Evolutionary conservation across 2,113 vertebrate genomes (phyloP).

Genomic region (Lepus americanus): DNA sequence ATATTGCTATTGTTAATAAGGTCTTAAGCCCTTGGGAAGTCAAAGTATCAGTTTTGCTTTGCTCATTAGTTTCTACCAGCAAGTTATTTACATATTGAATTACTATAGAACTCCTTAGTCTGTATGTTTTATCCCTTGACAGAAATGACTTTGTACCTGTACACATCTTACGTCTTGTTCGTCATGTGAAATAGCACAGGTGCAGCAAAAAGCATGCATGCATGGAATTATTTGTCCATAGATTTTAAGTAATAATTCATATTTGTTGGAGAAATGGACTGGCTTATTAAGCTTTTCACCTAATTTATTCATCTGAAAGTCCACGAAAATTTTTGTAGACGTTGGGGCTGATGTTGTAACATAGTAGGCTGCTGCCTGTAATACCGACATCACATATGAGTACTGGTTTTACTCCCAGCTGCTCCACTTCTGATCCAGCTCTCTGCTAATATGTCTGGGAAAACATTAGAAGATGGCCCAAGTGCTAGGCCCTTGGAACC

Average conservation of each 20-base stretch:
- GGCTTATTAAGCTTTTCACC: slow-evolving; percentile 14
- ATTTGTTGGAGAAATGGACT: slow-evolving; percentile 11
- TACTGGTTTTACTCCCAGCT: too few relatives aligned
- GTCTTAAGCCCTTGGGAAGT: background rate
- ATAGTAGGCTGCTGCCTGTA: too few relatives aligned
- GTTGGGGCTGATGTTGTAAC: too few relatives aligned
- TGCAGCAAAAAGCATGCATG: slow-evolving; percentile 90
- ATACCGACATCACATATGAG: too few relatives aligned
- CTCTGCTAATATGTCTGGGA: too few relatives aligned
- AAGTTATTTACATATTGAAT: slow-evolving; percentile 25
- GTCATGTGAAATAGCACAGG: slow-evolving; percentile 88
- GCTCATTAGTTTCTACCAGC: background rate
- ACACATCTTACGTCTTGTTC: slow-evolving; percentile 88
- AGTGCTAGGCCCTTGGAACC: too few relatives aligned
- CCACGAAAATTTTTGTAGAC: background rate
- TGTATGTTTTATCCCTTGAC: too few relatives aligned
- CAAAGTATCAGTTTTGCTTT: background rate
- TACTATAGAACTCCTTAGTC: background rate
- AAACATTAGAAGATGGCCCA: too few relatives aligned
- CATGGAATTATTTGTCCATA: slow-evolving; percentile 85
- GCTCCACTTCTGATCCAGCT: too few relatives aligned
- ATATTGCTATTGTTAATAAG: slow-evolving; percentile 24
- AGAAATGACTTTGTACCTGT: slow-evolving; percentile 72
- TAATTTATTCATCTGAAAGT: background rate
- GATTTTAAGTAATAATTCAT: slow-evolving; percentile 57